phyloP scores from a whole-genome alignment of 2,113 vertebrate genomes.

The Trachemys scripta region DNA sequence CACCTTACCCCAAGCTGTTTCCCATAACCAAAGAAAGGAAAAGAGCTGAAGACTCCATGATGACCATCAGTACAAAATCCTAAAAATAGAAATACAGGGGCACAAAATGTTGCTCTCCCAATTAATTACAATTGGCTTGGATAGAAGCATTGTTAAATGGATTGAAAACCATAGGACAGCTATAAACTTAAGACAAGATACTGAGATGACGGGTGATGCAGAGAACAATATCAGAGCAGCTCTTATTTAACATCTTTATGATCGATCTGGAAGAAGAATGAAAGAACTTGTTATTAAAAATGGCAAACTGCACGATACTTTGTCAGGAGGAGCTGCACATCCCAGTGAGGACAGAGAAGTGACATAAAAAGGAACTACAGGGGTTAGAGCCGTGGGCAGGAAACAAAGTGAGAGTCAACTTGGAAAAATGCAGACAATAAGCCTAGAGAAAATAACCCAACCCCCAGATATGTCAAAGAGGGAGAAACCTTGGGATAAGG shows the following conservation, averaged over 20 bases:
- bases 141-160: neutral
- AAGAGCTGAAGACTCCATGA: slow-evolving; percentile 56
- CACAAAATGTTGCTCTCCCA: neutral
- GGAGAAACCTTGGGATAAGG: neutral
- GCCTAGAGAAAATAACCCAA: neutral
- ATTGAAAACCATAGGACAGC: neutral
- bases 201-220: neutral
- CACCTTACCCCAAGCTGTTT: neutral
- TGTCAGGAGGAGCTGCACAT: neutral
- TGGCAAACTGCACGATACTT: neutral
- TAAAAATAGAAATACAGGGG: neutral
- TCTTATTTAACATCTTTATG: neutral
- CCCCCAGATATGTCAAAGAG: neutral
- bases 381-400: slow-evolving; percentile 34
- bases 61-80: slow-evolving; percentile 39
- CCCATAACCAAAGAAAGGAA: slow-evolving; percentile 40
- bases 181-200: neutral
- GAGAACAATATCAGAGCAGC: neutral
- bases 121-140: slow-evolving; percentile 12
- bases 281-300: slow-evolving; percentile 15
- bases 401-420: slow-evolving; percentile 45
- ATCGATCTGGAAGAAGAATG: neutral
- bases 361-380: slow-evolving; percentile 38
- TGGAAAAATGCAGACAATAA: neutral
- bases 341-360: slow-evolving; percentile 2